These are phyloP conservation scores for Conger conger DNA, from an alignment of 2,113 vertebrate species.

Conservation along the genomic window DNA sequence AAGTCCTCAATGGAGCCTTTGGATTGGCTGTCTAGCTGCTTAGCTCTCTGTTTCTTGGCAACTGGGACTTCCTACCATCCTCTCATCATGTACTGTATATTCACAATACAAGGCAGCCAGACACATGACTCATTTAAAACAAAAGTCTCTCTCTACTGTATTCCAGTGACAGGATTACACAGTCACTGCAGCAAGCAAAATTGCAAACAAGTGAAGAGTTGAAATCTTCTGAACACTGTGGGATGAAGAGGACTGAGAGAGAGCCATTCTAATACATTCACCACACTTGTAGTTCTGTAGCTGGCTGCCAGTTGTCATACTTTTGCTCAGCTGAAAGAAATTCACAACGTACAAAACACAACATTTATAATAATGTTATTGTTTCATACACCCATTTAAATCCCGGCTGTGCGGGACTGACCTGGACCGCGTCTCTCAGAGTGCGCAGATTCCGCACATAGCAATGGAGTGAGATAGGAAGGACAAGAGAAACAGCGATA, in stretches of 20 bases:
- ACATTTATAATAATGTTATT: too few relatives aligned
- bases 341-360: too few relatives aligned
- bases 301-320: too few relatives aligned
- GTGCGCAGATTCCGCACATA: not conserved
- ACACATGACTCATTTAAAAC: slow-evolving; percentile 17
- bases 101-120: not conserved
- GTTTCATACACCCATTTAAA: too few relatives aligned
- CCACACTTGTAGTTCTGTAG: too few relatives aligned
- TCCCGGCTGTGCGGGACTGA: not conserved
- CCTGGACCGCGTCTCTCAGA: not conserved
- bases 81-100: slow-evolving; percentile 28
- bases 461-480: not conserved
- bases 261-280: not conserved
- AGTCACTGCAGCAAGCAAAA: not conserved
- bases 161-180: slow-evolving; percentile 1
- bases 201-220: too few relatives aligned
- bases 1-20: slow-evolving; percentile 36
- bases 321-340: too few relatives aligned
- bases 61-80: slow-evolving; percentile 31
- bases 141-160: slow-evolving; percentile 22
- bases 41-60: slow-evolving; percentile 25
- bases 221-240: not conserved
- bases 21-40: slow-evolving; percentile 29
- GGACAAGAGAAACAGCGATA: not conserved
- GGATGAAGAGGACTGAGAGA: not conserved